Evolutionary conservation across 1,140 invertebrate species (phyloP).

Genomic region (Halesus radiatus): DNA sequence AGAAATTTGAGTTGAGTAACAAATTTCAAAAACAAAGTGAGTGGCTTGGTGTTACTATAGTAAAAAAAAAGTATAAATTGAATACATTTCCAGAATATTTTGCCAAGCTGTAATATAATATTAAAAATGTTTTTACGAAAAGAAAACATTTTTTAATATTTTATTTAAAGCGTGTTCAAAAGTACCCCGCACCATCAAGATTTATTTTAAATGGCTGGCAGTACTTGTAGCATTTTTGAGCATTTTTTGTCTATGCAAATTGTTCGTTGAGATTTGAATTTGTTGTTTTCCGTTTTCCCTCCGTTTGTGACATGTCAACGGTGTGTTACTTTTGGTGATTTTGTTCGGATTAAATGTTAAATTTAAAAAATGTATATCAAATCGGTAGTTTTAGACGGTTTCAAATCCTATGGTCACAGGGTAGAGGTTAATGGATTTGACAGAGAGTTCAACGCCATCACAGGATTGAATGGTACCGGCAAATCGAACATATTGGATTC

Average conservation of each 20-base stretch:
- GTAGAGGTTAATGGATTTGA: slow-evolving; percentile 97
- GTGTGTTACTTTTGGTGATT: background rate
- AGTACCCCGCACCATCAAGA: no score
- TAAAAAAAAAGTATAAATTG: no score
- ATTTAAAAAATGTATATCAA: slow-evolving; percentile 89
- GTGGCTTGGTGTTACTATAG: no score
- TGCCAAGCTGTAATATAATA: no score
- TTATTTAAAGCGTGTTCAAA: no score
- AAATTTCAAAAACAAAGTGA: no score
- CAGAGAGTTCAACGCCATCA: slow-evolving; percentile 97
- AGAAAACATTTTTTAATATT: no score
- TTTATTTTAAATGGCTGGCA: no score
- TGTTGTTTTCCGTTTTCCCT: slow-evolving; percentile 28
- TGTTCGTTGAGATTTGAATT: slow-evolving; percentile 25
- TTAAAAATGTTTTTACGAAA: no score
- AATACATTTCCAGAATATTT: no score
- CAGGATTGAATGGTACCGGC: slow-evolving; percentile 98
- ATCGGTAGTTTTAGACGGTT: slow-evolving; percentile 94
- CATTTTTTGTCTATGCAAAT: background rate
- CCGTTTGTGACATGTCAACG: slow-evolving; percentile 16
- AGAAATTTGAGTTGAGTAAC: no score
- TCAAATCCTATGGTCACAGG: slow-evolving; percentile 96
- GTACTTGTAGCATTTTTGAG: background rate
- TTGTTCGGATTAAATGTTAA: slow-evolving; percentile 17
- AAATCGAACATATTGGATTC: slow-evolving; percentile 99